Evolutionary conservation across 2,797 vertebrate genomes (phyloP), one percentile per base, ranked within the genome.

Genomic region (Amniataba percoides): DNA sequence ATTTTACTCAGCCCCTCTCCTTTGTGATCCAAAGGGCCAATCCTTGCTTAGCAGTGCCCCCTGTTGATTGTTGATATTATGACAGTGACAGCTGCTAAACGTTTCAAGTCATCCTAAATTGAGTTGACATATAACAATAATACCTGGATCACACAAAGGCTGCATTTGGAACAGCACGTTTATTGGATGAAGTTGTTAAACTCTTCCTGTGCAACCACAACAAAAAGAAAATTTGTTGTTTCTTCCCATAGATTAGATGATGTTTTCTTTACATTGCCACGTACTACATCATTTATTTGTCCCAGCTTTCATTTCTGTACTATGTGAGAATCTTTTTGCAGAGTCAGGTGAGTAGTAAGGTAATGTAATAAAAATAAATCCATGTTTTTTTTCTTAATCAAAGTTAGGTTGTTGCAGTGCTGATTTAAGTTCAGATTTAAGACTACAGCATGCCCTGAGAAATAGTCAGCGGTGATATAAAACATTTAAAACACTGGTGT

Each of bases 1-100:
- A 58, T 36, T 19, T 64, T 16, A 12, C n/a, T 65, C 1, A 13
- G 11, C 23, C 2, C 12, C 19, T 14, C 19, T 69, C 1, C 23
- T 53, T 7, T 12, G 2, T 59, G 34, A 12, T 19, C n/a, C 19
- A 14, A 58, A 39, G 25, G 5, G 15, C 45, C 57, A 42, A 34
- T 69, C 10, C 42, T 76, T 62, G 58, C 61, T 63, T 10, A 63
- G 5, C 21, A 55, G 52, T 61, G 72, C 64, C 74, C 77, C 23
- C 80, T 82, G 60, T 40, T 83, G 81, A 58, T 40, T 8, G 6
- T 23, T 63, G 27, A n/a, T 62, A 45, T 43, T n/a, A 76, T 55
- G 1, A 72, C 27, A 77, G 8, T 46, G 0, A 39, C n/a, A 53
- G 10, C 3, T 27, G 11, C 14, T 2, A 21, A 0, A 2, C 12